phyloP scores from a whole-genome alignment of 23 tunicate species.

The Corella eumyota region DNA sequence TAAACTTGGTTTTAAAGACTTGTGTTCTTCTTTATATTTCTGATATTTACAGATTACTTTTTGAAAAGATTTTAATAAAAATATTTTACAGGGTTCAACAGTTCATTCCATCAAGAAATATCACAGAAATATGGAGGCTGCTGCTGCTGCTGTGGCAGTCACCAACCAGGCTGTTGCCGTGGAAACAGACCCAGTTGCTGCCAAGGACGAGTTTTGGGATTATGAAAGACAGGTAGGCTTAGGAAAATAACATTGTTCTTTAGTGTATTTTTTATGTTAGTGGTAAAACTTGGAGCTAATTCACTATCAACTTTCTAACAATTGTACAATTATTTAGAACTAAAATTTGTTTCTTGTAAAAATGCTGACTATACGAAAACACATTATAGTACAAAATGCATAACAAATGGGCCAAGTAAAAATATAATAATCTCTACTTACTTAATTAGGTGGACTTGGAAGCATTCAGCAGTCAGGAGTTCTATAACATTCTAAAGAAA shows the following conservation, averaged over 20 bases:
- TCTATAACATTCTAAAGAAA: slow-evolving; percentile 58
- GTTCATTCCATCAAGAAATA: slow-evolving; percentile 73
- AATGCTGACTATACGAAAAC: too few species aligned
- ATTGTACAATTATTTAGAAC: background rate
- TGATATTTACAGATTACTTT: too few species aligned
- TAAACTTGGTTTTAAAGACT: too few species aligned
- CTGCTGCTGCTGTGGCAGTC: background rate
- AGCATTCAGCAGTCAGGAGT: slow-evolving; percentile 80
- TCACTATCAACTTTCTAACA: background rate
- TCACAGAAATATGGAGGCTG: slow-evolving; percentile 41
- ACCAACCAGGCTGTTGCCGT: slow-evolving; percentile 13
- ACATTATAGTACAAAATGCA: too few species aligned
- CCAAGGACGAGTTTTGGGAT: slow-evolving; percentile 92
- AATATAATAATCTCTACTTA: too few species aligned
- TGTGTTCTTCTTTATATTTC: too few species aligned
- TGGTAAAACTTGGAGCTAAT: too few species aligned
- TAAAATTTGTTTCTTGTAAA: background rate
- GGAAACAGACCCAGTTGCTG: slow-evolving; percentile 19
- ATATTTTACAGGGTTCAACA: slow-evolving; percentile 79
- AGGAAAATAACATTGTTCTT: background rate
- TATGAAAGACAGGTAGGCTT: slow-evolving; percentile 73
- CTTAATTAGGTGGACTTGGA: slow-evolving; percentile 90
- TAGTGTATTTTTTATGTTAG: too few species aligned
- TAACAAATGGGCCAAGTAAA: too few species aligned
- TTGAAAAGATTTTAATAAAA: too few species aligned